Evolutionary conservation across 2,888 invertebrate genomes (phyloP), one percentile per base, ranked within the genome.

Genomic region (Brenthis hecate): DNA sequence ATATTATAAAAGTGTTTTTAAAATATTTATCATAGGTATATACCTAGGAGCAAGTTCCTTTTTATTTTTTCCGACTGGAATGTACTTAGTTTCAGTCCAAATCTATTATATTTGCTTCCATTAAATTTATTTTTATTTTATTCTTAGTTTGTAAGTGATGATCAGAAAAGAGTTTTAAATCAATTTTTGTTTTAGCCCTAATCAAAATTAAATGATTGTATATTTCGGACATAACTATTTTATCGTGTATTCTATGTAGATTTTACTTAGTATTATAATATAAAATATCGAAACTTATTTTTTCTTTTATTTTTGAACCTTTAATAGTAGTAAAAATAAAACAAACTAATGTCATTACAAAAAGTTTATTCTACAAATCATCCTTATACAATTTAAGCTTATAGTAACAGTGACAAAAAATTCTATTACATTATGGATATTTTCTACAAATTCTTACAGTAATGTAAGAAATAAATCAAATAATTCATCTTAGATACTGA

Each of bases 121-220:
- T 86, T 87, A 84, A 81, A 80, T 77, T 82, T 84, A 76, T 81
- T 80, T 78, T 82, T 81, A 81, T 80, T 63, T 54, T 56, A 78
- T 64, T 5, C 28, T 71, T 89, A 89, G 86, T 77, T 79, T 77
- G 70, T 88, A 88, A 86, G 86, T 69, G 74, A 73, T 80, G 76
- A 89, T 84, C 82, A 82, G 75, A 84, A 78, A 81, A 80, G 78
- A 80, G 75, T 73, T 19, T 77, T 78, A 85, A 90, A 91, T 89
- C 89, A 88, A 88, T 81, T 89, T 50, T 83, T 76, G 79, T 86
- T 88, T 84, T 83, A 84, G 83, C 76, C 78, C 71, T 78, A 84
- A 89, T 87, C 88, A 82, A 89, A 88, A 88, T 89, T 88, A 81
- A 85, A 85, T 85, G 80, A 87, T 83, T 91, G 86, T 91, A 89